Conservation (phyloP, 1,140 invertebrate species). For the Zaprionus davidi region DNA sequence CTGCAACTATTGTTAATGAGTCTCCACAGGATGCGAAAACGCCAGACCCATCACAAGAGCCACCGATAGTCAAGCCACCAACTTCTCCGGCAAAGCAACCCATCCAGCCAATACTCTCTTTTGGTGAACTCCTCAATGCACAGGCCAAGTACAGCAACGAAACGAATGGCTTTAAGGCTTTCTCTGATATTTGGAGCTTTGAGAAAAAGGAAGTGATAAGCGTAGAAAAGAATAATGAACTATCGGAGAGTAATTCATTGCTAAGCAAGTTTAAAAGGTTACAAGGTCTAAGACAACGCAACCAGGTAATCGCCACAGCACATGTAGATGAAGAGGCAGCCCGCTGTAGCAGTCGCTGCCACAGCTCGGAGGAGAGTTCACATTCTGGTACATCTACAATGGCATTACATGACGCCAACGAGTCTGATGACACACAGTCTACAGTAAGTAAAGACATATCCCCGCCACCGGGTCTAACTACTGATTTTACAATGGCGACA, state of each 20-base stretch:
- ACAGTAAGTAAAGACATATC: constrained; percentile 55
- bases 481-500: constrained; percentile 49
- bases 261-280: constrained; percentile 61
- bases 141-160: constrained; percentile 62
- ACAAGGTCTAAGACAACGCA: constrained; percentile 36
- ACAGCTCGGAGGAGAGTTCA: constrained; percentile 48
- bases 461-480: constrained; percentile 24
- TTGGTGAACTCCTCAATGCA: constrained; percentile 59
- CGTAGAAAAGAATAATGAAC: constrained; percentile 37
- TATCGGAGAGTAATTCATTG: constrained; percentile 62
- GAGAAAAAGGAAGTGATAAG: constrained; percentile 58
- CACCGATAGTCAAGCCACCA: background rate
- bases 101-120: constrained; percentile 31
- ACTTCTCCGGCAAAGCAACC: background rate
- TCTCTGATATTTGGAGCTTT: constrained; percentile 74
- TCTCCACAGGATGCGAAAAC: background rate
- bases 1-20: background rate
- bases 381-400: constrained; percentile 56
- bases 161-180: constrained; percentile 66
- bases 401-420: constrained; percentile 48
- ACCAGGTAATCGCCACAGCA: background rate
- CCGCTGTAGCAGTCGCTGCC: background rate
- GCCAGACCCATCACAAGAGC: background rate
- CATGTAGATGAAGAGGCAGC: background rate
- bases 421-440: constrained; percentile 29